A percentile compares a stretch with the other conserved stretches of the same genome.
These are phyloP conservation scores for Andricus grossulariae DNA, from an alignment of 1,140 invertebrate genomes.

Conservation along the genomic window DNA sequence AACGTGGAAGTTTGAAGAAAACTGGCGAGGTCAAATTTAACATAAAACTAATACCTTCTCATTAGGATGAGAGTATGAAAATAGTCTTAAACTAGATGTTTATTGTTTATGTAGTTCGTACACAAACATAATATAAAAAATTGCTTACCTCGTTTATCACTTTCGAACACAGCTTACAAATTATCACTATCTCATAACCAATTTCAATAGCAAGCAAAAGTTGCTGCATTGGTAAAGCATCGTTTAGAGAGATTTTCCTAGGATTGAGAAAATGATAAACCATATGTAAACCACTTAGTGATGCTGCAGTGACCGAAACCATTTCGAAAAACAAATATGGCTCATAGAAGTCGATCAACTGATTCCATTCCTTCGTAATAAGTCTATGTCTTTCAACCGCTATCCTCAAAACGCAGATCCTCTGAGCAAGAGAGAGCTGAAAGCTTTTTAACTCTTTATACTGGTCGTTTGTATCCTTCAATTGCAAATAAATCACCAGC, in stretches of 20 bases:
- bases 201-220: not conserved
- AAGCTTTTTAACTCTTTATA: not conserved
- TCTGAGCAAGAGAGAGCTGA: not conserved
- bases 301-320: not conserved
- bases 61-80: too few relatives aligned
- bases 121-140: not conserved
- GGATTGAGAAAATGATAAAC: not conserved
- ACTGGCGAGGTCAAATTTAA: too few relatives aligned
- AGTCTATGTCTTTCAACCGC: not conserved
- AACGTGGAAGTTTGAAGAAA: too few relatives aligned
- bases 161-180: not conserved
- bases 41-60: too few relatives aligned
- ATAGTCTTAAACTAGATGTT: too few relatives aligned
- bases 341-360: conserved; percentile 10
- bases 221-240: not conserved
- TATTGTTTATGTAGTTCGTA: not conserved
- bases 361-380: not conserved
- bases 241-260: not conserved
- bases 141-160: not conserved
- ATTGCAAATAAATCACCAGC: not conserved
- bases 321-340: conserved; percentile 4
- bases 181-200: not conserved
- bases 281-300: not conserved
- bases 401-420: not conserved
- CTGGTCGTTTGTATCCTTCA: not conserved